phyloP scores from a whole-genome alignment of 2,797 vertebrate genomes.

The Sphenopsis melanotis region DNA sequence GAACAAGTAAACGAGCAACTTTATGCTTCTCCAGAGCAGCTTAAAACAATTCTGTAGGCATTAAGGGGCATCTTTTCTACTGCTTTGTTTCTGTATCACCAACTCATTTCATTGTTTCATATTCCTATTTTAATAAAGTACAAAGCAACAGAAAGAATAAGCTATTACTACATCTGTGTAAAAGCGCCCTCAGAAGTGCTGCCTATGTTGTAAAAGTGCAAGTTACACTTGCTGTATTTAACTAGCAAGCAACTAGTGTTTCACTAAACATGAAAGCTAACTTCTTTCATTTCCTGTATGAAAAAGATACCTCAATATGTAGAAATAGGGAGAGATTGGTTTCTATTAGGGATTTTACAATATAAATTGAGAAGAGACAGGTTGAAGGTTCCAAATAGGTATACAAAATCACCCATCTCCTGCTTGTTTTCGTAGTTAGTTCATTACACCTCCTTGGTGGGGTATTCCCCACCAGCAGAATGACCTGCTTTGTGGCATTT shows the following conservation, averaged over 20 bases:
- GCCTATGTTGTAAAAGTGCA: conserved; percentile 19
- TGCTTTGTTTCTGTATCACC: conserved; percentile 62
- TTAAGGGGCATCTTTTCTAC: conserved; percentile 75
- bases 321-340: conserved; percentile 16
- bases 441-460: conserved; percentile 68
- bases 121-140: conserved; percentile 45
- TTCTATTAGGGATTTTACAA: neutral
- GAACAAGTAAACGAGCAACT: conserved; percentile 90
- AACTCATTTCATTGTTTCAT: conserved; percentile 47
- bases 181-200: conserved; percentile 34
- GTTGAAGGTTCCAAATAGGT: conserved; percentile 51
- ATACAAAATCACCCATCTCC: conserved; percentile 58
- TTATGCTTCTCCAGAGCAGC: conserved; percentile 72
- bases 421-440: conserved; percentile 61
- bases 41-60: conserved; percentile 74
- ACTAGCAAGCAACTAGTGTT: conserved; percentile 2
- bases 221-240: conserved; percentile 40
- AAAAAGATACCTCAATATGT: conserved; percentile 56
- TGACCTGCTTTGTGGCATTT: conserved; percentile 69
- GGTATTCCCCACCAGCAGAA: conserved; percentile 73
- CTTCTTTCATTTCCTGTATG: conserved; percentile 25
- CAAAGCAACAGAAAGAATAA: conserved; percentile 63
- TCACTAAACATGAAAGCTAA: conserved; percentile 13
- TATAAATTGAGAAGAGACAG: conserved; percentile 61
- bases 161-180: conserved; percentile 24